Evolutionary conservation across 2,113 vertebrate species (phyloP).

Genomic region (Scortum barcoo): DNA sequence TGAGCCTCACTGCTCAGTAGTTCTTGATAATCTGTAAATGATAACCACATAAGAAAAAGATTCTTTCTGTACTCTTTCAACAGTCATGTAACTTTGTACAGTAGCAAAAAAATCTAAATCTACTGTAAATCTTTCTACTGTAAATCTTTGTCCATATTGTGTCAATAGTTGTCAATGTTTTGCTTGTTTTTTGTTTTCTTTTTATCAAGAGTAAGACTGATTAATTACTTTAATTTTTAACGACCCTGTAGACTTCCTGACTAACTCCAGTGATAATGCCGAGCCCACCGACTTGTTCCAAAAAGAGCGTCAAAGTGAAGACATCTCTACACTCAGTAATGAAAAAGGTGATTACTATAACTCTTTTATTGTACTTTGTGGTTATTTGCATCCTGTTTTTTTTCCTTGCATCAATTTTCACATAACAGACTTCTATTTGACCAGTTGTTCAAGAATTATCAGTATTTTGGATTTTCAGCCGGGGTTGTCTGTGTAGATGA

Average conservation of each 20-base stretch:
- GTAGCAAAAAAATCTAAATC: not conserved
- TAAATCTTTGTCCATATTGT: not conserved
- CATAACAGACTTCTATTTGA: not conserved
- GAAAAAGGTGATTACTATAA: conserved; percentile 32
- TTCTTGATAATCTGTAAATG: not conserved
- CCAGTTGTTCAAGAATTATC: not conserved
- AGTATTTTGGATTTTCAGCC: not conserved
- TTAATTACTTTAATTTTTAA: not conserved
- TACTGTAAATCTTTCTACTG: not conserved
- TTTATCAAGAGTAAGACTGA: not conserved
- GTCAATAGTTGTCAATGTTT: not conserved
- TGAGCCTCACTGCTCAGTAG: not conserved
- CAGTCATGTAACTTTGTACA: not conserved
- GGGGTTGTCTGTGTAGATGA: not conserved
- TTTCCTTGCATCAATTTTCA: not conserved
- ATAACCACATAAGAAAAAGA: not conserved
- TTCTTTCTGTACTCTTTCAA: not conserved
- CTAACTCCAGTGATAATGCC: conserved; percentile 47
- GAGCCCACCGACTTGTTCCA: conserved; percentile 37
- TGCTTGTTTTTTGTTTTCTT: not conserved
- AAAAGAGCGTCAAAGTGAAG: conserved; percentile 33
- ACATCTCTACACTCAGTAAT: conserved; percentile 11
- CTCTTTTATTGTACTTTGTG: not conserved
- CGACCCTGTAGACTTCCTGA: conserved; percentile 75
- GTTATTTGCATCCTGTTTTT: conserved; percentile 2